phyloP scores from a whole-genome alignment of 2,797 vertebrate genomes.

The Darevskia mixta region DNA sequence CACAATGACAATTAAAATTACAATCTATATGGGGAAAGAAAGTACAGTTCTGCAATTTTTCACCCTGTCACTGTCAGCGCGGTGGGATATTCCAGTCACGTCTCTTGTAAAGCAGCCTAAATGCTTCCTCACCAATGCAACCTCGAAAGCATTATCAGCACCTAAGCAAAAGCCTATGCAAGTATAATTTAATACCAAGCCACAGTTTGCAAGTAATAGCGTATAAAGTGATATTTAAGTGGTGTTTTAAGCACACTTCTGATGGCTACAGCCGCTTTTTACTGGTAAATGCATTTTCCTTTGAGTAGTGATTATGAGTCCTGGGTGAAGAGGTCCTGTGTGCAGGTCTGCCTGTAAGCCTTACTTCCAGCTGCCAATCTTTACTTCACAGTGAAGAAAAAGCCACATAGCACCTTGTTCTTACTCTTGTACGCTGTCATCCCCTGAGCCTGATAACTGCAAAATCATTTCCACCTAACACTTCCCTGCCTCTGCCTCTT shows the following conservation, averaged over 20 bases:
- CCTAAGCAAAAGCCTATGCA: slow-evolving; percentile 96
- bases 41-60: slow-evolving; percentile 88
- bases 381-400: slow-evolving; percentile 90
- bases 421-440: slow-evolving; percentile 94
- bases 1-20: slow-evolving; percentile 91
- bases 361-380: slow-evolving; percentile 99
- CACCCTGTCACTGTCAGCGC: slow-evolving; percentile 87
- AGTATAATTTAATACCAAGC: slow-evolving; percentile 99
- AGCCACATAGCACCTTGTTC: slow-evolving; percentile 89
- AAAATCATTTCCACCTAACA: slow-evolving; percentile 95
- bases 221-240: slow-evolving; percentile 99
- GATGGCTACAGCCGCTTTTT: slow-evolving; percentile 99
- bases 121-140: slow-evolving; percentile 88
- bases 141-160: slow-evolving; percentile 92
- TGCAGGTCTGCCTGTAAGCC: slow-evolving; percentile 96
- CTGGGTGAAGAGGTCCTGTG: slow-evolving; percentile 97
- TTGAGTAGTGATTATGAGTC: slow-evolving; percentile 99
- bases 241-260: slow-evolving; percentile 99
- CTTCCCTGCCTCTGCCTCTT: slow-evolving; percentile 85
- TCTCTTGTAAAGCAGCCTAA: slow-evolving; percentile 87
- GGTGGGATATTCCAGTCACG: slow-evolving; percentile 84
- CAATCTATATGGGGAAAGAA: slow-evolving; percentile 87
- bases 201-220: slow-evolving; percentile 99
- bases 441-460: slow-evolving; percentile 92
- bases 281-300: slow-evolving; percentile 95